phyloP scores from a whole-genome alignment of 2,888 invertebrate species.

The Catonia carolina region DNA sequence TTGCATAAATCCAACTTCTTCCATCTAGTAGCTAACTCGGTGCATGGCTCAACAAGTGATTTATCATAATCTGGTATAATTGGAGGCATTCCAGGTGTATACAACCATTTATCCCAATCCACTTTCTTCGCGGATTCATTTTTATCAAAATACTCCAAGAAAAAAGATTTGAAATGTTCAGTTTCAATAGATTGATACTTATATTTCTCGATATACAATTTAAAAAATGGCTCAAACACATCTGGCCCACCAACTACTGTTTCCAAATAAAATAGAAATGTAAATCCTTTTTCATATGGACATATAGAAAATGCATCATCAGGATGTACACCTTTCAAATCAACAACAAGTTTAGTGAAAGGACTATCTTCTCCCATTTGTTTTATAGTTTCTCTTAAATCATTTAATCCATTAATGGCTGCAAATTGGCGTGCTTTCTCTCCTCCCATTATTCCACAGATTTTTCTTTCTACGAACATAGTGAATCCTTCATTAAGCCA shows the following conservation, averaged over 20 bases:
- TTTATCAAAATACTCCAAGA: constrained; percentile 63
- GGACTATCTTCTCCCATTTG: constrained; percentile 57
- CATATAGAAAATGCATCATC: constrained; percentile 87
- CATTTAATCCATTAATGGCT: constrained; percentile 68
- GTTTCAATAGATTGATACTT: constrained; percentile 78
- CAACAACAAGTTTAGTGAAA: constrained; percentile 63
- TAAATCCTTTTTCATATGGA: constrained; percentile 90
- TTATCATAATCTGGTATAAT: constrained; percentile 70
- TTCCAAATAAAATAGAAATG: constrained; percentile 82
- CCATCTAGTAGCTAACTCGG: constrained; percentile 53
- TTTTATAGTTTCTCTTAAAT: constrained; percentile 58
- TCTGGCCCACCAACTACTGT: constrained; percentile 68
- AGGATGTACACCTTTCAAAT: constrained; percentile 74
- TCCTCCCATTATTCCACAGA: constrained; percentile 62
- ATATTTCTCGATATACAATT: constrained; percentile 70
- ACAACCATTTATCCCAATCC: constrained; percentile 82
- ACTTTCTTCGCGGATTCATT: constrained; percentile 48
- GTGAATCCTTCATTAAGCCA: constrained; percentile 98
- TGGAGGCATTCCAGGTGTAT: constrained; percentile 80
- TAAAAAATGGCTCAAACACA: constrained; percentile 76
- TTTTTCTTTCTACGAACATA: constrained; percentile 84
- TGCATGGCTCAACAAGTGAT: constrained; percentile 56
- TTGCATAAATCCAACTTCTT: constrained; percentile 43
- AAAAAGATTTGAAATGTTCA: constrained; percentile 65
- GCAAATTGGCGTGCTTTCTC: constrained; percentile 67